phyloP scores from a whole-genome alignment of 2,888 invertebrate species.

The Pedicia rivosa region DNA sequence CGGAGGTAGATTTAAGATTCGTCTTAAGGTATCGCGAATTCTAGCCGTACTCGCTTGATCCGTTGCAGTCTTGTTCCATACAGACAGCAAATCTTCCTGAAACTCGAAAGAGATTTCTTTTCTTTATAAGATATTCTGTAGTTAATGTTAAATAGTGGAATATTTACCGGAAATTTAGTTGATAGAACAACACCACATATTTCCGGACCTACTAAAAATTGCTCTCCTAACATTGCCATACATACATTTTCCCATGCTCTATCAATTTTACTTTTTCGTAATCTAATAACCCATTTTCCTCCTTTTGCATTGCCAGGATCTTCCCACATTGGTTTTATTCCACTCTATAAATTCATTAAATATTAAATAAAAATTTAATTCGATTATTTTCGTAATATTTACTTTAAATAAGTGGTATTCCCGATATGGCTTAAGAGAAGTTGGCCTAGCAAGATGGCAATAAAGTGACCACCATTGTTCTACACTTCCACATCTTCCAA shows the following conservation, averaged over 20 bases:
- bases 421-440: slow-evolving; percentile 77
- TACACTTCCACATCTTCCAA: slow-evolving; percentile 78
- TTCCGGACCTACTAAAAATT: slow-evolving; percentile 97
- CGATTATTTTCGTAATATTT: slow-evolving; percentile 15
- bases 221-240: slow-evolving; percentile 96
- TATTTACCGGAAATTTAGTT: slow-evolving; percentile 57
- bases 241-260: slow-evolving; percentile 98
- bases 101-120: slow-evolving; percentile 7
- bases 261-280: slow-evolving; percentile 87
- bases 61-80: slow-evolving; percentile 93
- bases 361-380: not conserved
- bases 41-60: slow-evolving; percentile 77
- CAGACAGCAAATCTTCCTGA: slow-evolving; percentile 87
- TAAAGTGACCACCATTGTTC: slow-evolving; percentile 98
- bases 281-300: slow-evolving; percentile 94
- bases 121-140: no score
- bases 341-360: slow-evolving; percentile 32
- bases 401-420: slow-evolving; percentile 78
- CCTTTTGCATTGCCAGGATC: slow-evolving; percentile 91
- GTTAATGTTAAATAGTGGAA: not conserved
- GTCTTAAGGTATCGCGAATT: slow-evolving; percentile 86
- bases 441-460: slow-evolving; percentile 77
- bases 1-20: slow-evolving; percentile 87
- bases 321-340: slow-evolving; percentile 99
- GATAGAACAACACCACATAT: slow-evolving; percentile 97